Evolutionary conservation across 2,888 invertebrate species (phyloP).

Genomic region (Himalopsyche tibetana): DNA sequence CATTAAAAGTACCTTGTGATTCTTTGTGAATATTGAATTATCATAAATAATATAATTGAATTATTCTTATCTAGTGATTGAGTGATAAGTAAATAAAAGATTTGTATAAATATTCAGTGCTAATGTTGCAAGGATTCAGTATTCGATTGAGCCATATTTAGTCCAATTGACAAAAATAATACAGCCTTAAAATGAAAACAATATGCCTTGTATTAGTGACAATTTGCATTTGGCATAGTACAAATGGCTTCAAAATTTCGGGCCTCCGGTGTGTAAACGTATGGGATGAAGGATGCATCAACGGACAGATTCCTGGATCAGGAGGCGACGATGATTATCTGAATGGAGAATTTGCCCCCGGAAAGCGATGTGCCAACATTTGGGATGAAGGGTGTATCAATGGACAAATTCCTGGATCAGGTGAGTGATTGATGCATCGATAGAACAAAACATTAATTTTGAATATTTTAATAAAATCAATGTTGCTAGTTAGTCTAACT

Average conservation of each 20-base stretch:
- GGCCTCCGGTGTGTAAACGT: constrained; percentile 71
- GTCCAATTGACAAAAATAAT: not conserved
- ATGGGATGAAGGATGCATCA: constrained; percentile 77
- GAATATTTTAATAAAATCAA: not conserved
- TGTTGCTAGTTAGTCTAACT: too few species aligned
- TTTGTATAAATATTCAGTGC: constrained; percentile 19
- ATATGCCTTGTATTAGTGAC: not conserved
- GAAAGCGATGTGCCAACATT: constrained; percentile 74
- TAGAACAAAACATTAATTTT: not conserved
- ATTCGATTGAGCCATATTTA: not conserved
- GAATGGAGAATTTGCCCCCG: constrained; percentile 73
- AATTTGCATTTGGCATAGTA: not conserved
- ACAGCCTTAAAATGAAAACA: constrained; percentile 12
- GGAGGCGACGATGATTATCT: constrained; percentile 72
- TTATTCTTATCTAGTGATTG: not conserved
- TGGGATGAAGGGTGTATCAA: constrained; percentile 78
- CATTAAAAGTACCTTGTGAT: too few species aligned
- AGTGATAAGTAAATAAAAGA: constrained; percentile 1
- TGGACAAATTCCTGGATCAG: constrained; percentile 66
- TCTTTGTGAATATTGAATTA: too few species aligned
- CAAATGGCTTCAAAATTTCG: constrained; percentile 66
- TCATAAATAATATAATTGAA: constrained; percentile 13
- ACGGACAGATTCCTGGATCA: constrained; percentile 74
- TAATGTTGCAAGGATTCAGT: not conserved
- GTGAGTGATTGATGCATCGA: constrained; percentile 46